Conservation (phyloP, 2,113 vertebrate species). For the Stegostoma tigrinum region DNA sequence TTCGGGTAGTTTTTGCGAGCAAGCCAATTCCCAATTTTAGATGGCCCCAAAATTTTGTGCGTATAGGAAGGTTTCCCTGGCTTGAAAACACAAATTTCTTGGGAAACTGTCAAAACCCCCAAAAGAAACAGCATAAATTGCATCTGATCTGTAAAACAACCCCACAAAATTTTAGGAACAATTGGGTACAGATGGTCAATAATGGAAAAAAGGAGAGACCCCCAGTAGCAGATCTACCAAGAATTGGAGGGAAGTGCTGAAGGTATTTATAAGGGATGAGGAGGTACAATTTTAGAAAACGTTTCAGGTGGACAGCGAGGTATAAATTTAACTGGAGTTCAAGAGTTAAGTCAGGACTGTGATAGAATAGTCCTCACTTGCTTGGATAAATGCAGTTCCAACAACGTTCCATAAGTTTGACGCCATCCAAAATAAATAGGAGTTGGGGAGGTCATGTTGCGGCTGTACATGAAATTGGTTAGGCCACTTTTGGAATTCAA, state of each 20-base stretch:
- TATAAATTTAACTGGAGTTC: background rate
- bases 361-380: background rate
- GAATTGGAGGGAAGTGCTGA: background rate
- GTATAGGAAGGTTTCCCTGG: background rate
- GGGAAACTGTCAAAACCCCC: background rate
- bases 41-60: background rate
- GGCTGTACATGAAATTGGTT: no score
- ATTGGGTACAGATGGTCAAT: background rate
- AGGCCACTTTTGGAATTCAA: no score
- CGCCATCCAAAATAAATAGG: background rate
- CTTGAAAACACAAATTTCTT: background rate
- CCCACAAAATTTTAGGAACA: background rate
- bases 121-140: background rate
- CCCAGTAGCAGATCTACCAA: background rate
- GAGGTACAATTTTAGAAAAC: background rate
- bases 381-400: background rate
- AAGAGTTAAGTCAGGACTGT: background rate
- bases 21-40: background rate
- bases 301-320: background rate
- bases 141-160: background rate
- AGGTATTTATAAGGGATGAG: background rate
- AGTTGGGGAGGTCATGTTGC: no score
- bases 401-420: background rate
- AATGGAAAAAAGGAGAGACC: background rate
- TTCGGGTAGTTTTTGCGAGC: background rate